These are phyloP conservation scores for Phlogophora meticulosa DNA, from an alignment of 2,888 invertebrate species.

Conservation along the genomic window DNA sequence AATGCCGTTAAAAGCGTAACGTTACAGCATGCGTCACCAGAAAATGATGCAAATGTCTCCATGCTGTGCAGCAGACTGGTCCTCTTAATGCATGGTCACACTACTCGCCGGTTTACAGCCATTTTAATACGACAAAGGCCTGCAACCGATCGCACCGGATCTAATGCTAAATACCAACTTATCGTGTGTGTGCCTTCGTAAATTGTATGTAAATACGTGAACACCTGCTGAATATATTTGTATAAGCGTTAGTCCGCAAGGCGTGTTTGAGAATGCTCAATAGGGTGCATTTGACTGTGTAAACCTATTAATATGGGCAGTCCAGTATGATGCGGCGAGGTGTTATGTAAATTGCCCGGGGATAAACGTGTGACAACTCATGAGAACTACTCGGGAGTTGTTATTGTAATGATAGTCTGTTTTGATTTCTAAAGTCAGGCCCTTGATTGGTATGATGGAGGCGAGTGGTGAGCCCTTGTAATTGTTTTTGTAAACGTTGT, in stretches of 20 bases:
- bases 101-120: conserved; percentile 18
- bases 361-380: conserved; percentile 76
- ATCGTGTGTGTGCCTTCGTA: conserved; percentile 83
- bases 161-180: conserved; percentile 81
- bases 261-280: conserved; percentile 84
- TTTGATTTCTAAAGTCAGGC: conserved; percentile 41
- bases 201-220: conserved; percentile 90
- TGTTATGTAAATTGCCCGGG: conserved; percentile 79
- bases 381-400: conserved; percentile 60
- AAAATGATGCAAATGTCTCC: conserved; percentile 21
- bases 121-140: conserved; percentile 54
- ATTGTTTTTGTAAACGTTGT: no score
- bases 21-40: background rate
- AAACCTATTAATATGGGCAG: conserved; percentile 86
- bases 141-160: conserved; percentile 81
- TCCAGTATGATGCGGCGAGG: conserved; percentile 78
- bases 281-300: conserved; percentile 86
- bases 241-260: conserved; percentile 78
- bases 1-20: background rate
- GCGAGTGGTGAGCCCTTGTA: conserved; percentile 5
- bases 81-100: conserved; percentile 14
- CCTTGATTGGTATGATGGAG: conserved; percentile 28
- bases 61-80: conserved; percentile 14
- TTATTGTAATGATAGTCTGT: conserved; percentile 54
- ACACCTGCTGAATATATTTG: conserved; percentile 91